Conservation (phyloP, 1,140 invertebrate genomes). For the Leptopilina boulardi region DNA sequence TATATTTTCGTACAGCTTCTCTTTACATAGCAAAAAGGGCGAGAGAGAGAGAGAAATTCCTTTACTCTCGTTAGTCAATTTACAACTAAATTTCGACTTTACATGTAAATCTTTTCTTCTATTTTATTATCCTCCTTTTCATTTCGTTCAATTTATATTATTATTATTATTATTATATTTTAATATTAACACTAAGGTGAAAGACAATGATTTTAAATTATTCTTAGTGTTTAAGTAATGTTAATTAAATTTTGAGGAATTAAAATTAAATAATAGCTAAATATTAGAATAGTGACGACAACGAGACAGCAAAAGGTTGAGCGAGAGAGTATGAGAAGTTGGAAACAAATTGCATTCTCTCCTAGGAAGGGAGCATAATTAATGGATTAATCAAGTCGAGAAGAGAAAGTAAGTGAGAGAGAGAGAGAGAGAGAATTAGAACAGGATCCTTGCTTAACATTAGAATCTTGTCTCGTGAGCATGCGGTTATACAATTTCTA, state of each 20-base stretch:
- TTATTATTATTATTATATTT: too few relatives aligned
- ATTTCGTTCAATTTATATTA: not conserved
- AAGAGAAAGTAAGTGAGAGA: conserved; percentile 49
- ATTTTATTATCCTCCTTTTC: not conserved
- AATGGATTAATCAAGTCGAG: conserved; percentile 63
- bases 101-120: not conserved
- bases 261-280: conserved; percentile 11
- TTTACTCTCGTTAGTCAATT: conserved; percentile 2
- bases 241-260: not conserved
- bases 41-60: too few relatives aligned
- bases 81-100: not conserved
- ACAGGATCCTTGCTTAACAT: conserved; percentile 47
- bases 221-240: not conserved
- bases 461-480: conserved; percentile 1
- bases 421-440: conserved; percentile 49
- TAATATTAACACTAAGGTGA: not conserved
- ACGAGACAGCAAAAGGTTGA: not conserved
- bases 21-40: not conserved
- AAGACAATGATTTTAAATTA: not conserved
- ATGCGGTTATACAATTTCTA: conserved; percentile 17
- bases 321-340: not conserved
- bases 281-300: not conserved
- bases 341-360: conserved; percentile 41
- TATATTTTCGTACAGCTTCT: not conserved
- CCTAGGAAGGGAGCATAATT: conserved; percentile 40